Base-by-base conservation (phyloP, 2,113 vertebrate species). In the Montifringilla adamsi region DNA sequence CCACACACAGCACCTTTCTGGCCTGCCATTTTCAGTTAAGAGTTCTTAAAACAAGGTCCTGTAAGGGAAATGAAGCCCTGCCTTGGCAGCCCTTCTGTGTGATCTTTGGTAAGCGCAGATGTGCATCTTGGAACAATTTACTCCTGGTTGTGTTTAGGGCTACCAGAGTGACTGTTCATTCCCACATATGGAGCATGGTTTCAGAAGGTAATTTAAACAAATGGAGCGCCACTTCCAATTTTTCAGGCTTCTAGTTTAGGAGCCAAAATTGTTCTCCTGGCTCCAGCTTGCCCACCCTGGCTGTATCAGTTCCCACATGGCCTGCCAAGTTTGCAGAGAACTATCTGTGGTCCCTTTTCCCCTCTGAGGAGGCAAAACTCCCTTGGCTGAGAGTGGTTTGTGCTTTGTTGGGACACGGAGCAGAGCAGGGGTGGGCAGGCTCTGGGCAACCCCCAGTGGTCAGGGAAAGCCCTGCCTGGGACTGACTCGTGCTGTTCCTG, bases 51-150 rank as follows among this genome's bases (percentile, higher is more conserved):
- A 39, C 31, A 72, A 30, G 50, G 24, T 63, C 49, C 44, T 33
- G 28, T 31, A 39, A 85, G 90, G 81, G 64, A 73, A 85, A 53
- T 69, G 31, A 37, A 30, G 30, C 20, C 77, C 87, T 17, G 94
- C 22, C 77, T 94, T 94, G 93, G 94, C 96, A 95, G 91, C 80
- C 68, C 35, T 2, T 53, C 75, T 28, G 22, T 70, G 91, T 92
- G 41, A 91, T 93, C 96, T 64, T 60, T 17, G 96, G 59, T 47
- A n/a, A 76, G 37, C 94, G 91, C 93, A 96, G 93, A 96, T 95
- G 95, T 91, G 91, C 94, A 90, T 87, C 94, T 96, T 97, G 96
- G 94, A 95, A 80, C 86, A 89, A 93, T 96, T 97, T 96, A 78
- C 84, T 95, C 87, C 87, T 66, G 92, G 72, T 90, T 77, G 91